Evolutionary conservation across 2,113 vertebrate species (phyloP).

Genomic region (Rostratula benghalensis): DNA sequence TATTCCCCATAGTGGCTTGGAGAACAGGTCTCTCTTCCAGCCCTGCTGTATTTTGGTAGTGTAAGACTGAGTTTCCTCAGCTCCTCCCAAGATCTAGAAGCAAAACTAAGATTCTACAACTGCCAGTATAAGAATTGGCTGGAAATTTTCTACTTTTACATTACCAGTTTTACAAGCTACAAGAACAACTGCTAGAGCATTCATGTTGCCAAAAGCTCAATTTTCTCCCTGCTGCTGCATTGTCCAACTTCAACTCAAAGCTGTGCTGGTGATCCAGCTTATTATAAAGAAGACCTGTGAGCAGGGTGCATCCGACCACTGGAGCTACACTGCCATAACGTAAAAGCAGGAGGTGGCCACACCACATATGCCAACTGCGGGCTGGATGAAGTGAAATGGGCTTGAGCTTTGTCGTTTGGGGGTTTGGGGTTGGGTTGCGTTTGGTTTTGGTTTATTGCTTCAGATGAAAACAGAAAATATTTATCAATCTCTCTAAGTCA

Average conservation of each 20-base stretch:
- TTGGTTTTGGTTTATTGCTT: background rate
- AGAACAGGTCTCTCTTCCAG: background rate
- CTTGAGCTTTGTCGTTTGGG: background rate
- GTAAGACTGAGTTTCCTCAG: background rate
- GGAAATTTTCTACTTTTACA: background rate
- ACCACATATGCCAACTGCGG: rapidly evolving
- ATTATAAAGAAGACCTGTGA: background rate
- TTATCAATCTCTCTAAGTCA: background rate
- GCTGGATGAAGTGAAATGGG: background rate
- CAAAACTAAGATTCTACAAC: background rate
- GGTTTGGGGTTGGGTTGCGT: background rate
- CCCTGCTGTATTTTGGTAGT: background rate
- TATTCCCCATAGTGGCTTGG: background rate
- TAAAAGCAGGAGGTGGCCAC: background rate
- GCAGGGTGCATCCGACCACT: background rate
- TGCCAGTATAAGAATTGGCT: background rate
- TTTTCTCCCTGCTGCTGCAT: background rate
- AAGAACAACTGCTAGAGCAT: background rate
- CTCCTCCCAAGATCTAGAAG: background rate
- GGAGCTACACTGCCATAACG: background rate
- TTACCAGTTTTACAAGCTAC: background rate
- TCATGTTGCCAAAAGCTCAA: background rate
- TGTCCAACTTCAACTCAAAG: background rate
- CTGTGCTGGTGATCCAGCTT: background rate
- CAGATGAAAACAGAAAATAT: background rate